phyloP scores from a whole-genome alignment of 2,113 vertebrate species.

The Nannospalax galili region DNA sequence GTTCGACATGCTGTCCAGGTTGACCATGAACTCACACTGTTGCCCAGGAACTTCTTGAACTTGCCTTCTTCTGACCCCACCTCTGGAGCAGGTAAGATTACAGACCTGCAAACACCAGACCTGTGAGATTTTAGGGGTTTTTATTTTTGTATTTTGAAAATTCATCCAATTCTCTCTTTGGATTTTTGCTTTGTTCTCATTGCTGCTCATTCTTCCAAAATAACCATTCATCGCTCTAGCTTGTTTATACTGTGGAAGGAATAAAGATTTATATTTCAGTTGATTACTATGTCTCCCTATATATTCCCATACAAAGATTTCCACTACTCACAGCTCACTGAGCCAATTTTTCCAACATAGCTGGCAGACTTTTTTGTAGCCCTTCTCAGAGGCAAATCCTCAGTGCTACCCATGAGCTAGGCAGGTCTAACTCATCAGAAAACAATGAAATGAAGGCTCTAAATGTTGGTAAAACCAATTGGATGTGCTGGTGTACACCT shows the following conservation, averaged over 20 bases:
- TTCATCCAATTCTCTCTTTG: background rate
- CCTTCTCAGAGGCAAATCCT: background rate
- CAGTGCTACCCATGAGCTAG: too few species aligned
- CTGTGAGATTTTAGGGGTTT: background rate
- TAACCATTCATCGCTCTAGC: conserved; percentile 58
- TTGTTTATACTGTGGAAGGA: conserved; percentile 72
- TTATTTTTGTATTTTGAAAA: background rate
- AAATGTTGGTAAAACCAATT: too few species aligned
- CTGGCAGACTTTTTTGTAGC: conserved; percentile 36
- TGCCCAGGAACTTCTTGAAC: too few species aligned
- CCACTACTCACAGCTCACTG: conserved; percentile 48
- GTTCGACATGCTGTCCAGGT: too few species aligned
- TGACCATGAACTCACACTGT: too few species aligned
- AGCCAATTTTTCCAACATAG: conserved; percentile 51
- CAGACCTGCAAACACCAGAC: too few species aligned
- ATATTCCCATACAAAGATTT: conserved; percentile 50
- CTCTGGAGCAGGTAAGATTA: too few species aligned
- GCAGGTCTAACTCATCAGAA: too few species aligned
- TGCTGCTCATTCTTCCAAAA: conserved; percentile 71
- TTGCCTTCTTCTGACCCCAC: too few species aligned
- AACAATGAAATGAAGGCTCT: too few species aligned
- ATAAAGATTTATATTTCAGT: conserved; percentile 67
- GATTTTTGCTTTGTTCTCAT: conserved; percentile 54
- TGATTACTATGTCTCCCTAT: conserved; percentile 56
- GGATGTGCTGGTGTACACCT: too few species aligned